Percentiles rank a stretch among this genome's conserved stretches.
Evolutionary conservation across 2,113 vertebrate species (phyloP).

Genomic region (Herpailurus yagouaroundi): DNA sequence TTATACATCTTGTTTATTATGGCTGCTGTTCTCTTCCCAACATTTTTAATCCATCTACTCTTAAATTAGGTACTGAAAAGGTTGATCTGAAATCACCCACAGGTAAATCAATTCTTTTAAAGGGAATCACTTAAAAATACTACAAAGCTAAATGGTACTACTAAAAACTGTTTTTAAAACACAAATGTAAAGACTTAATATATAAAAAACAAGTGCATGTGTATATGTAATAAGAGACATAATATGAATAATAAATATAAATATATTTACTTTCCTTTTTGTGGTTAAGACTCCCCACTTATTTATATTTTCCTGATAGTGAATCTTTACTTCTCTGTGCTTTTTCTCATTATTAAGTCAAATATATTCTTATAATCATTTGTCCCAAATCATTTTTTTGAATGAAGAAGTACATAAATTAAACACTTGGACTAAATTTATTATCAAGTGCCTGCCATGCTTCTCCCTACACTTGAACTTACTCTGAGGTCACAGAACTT

Average conservation of each 20-base stretch:
- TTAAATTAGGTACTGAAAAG: neutral
- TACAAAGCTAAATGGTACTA: neutral
- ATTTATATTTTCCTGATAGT: slow-evolving; percentile 4
- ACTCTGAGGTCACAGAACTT: neutral
- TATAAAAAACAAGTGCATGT: neutral
- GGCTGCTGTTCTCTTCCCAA: neutral
- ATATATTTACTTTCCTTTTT: slow-evolving; percentile 6
- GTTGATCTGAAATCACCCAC: neutral
- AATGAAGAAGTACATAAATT: neutral
- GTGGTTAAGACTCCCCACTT: neutral
- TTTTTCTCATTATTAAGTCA: neutral
- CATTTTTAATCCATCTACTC: neutral
- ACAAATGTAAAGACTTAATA: slow-evolving; percentile 18
- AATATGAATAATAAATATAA: neutral
- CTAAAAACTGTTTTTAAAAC: neutral
- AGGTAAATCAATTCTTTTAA: slow-evolving; percentile 36
- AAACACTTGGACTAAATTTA: neutral
- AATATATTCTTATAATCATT: neutral
- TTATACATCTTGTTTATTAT: neutral
- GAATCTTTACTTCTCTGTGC: neutral
- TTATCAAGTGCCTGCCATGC: neutral
- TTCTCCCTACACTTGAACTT: neutral
- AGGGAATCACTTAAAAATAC: neutral
- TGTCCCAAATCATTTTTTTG: slow-evolving; percentile 2
- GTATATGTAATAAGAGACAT: neutral